phyloP scores from a whole-genome alignment of 2,888 invertebrate genomes.

The Colletes collaris region DNA sequence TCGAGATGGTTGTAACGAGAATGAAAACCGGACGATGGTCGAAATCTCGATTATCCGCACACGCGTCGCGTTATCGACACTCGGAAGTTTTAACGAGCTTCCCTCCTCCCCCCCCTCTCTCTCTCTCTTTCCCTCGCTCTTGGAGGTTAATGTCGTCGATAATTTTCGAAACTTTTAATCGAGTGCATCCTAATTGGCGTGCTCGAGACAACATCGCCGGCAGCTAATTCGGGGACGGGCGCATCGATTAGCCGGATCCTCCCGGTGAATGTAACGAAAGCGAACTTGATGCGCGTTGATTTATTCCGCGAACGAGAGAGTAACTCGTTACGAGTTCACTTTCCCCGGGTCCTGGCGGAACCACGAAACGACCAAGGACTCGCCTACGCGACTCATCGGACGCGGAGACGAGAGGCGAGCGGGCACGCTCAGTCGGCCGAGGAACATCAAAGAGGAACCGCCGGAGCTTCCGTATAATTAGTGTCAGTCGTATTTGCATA shows the following conservation, averaged over 20 bases:
- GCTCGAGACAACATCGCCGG: conserved; percentile 44
- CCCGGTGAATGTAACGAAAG: conserved; percentile 67
- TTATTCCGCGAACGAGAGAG: conserved; percentile 66
- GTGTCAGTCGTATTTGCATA: conserved; percentile 82
- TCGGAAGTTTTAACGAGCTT: conserved; percentile 51
- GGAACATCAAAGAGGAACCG: conserved; percentile 79
- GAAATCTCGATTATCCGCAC: conserved; percentile 23
- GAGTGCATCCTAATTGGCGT: conserved; percentile 54
- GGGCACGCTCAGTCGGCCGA: conserved; percentile 70
- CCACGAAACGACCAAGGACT: conserved; percentile 68
- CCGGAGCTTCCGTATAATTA: conserved; percentile 82
- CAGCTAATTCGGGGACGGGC: conserved; percentile 52
- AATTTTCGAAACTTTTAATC: conserved; percentile 61
- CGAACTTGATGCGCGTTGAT: conserved; percentile 67
- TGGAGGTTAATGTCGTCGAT: conserved; percentile 51
- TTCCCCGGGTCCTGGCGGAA: conserved; percentile 66
- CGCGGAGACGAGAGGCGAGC: conserved; percentile 43
- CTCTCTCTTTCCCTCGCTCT: conserved; percentile 6
- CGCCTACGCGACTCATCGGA: conserved; percentile 50
- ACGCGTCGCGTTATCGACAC: conserved; percentile 34
- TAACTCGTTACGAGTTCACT: conserved; percentile 70
- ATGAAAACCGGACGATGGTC: background rate
- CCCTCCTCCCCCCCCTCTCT: background rate
- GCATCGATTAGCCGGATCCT: conserved; percentile 55
- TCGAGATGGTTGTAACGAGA: too few species aligned